Conservation (phyloP, 2,113 vertebrate species). For the Dasypus novemcinctus region DNA sequence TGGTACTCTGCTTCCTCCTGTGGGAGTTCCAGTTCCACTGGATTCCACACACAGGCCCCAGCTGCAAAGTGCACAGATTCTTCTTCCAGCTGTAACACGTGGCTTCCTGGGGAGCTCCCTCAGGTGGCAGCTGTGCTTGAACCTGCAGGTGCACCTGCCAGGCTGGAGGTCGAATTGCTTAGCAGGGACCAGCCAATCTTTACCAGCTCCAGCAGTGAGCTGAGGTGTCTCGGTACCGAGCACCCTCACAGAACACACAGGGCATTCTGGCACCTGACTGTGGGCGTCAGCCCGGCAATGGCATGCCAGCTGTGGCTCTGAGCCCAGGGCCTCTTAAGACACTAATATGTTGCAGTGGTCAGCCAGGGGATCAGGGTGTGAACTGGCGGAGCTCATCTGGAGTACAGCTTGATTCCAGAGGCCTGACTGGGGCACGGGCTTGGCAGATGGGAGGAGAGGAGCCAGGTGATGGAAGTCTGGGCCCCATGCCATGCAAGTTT, state of each 20-base stretch:
- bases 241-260: background rate
- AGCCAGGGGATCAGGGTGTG: background rate
- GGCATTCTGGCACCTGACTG: background rate
- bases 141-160: slow-evolving; percentile 28
- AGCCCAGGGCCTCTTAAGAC: background rate
- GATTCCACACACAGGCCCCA: background rate
- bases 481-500: background rate
- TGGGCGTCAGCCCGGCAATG: fast-evolving
- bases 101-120: background rate
- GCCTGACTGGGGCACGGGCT: background rate
- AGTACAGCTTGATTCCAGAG: background rate
- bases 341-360: background rate
- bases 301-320: background rate
- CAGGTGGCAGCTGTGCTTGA: background rate
- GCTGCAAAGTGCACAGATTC: slow-evolving; percentile 7
- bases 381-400: background rate
- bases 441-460: background rate
- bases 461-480: background rate
- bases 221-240: background rate
- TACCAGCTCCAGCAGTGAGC: background rate
- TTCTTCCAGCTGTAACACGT: background rate
- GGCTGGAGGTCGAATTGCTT: slow-evolving; percentile 12
- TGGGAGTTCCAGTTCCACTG: background rate
- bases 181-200: background rate
- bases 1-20: slow-evolving; percentile 11